Conservation (phyloP, 2,113 vertebrate genomes). For the Ciconia maguari region DNA sequence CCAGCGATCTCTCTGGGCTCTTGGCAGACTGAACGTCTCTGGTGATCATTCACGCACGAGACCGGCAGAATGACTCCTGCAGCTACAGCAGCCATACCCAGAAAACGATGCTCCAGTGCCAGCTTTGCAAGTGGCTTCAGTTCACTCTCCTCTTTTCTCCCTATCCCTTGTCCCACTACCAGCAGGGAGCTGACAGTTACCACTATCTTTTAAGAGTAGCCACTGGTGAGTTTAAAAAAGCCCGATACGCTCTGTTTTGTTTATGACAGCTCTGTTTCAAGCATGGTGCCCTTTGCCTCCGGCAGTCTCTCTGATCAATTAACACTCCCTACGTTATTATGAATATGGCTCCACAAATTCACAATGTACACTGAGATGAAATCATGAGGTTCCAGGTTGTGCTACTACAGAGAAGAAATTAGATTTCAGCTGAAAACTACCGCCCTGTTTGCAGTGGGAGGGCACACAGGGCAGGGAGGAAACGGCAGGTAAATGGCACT, state of each 20-base stretch:
- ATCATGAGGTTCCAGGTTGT: neutral
- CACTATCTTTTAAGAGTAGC: neutral
- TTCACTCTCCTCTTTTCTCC: neutral
- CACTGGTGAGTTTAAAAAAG: neutral
- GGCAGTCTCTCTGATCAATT: neutral
- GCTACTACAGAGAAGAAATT: neutral
- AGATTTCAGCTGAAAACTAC: neutral
- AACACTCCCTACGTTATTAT: neutral
- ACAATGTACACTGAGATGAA: neutral
- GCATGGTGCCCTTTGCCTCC: neutral
- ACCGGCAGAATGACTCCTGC: neutral
- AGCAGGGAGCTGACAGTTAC: neutral
- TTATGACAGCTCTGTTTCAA: neutral
- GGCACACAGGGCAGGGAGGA: neutral
- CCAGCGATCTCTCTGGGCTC: rapidly evolving
- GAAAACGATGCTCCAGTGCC: neutral
- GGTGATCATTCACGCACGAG: rapidly evolving
- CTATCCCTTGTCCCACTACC: neutral
- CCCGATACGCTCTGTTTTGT: rapidly evolving
- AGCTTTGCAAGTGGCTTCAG: neutral
- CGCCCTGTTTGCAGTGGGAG: neutral
- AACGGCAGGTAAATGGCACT: neutral
- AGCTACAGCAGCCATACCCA: neutral
- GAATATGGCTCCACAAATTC: neutral
- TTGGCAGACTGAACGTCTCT: neutral